A percentile compares a stretch with the other conserved stretches of the same genome.
These are phyloP conservation scores for Mythimna lalbum DNA, from an alignment of 2,888 invertebrate species.

Conservation along the genomic window DNA sequence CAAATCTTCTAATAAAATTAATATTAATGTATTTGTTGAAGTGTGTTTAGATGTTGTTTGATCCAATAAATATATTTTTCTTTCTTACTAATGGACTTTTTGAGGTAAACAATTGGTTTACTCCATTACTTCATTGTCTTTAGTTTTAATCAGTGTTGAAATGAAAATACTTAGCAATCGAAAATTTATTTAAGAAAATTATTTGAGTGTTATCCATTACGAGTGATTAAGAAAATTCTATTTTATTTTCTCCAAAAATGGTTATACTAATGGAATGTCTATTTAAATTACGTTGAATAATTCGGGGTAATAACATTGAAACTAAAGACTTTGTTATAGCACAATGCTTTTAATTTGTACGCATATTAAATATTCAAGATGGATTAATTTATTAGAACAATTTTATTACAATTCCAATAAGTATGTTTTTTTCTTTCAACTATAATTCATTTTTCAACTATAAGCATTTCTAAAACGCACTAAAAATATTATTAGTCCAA, in stretches of 20 bases:
- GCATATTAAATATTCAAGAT: neutral
- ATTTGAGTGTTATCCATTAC: conserved; percentile 5
- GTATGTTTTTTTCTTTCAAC: no score
- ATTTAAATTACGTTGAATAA: conserved; percentile 22
- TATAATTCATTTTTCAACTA: no score
- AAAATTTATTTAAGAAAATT: neutral
- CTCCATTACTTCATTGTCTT: neutral
- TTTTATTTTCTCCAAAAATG: conserved; percentile 15
- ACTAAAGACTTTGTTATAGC: neutral
- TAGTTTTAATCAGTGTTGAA: conserved; percentile 8
- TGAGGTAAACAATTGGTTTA: conserved; percentile 1
- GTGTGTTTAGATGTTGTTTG: neutral
- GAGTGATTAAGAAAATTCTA: conserved; percentile 12
- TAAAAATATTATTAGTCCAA: no score
- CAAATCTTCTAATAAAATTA: neutral
- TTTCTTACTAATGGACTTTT: conserved; percentile 5
- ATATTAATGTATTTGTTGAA: conserved; percentile 8
- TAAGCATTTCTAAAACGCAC: no score
- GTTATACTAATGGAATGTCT: conserved; percentile 18
- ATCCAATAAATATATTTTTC: neutral
- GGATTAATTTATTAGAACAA: neutral
- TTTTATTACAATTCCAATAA: neutral
- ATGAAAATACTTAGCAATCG: neutral
- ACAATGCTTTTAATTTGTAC: conserved; percentile 21
- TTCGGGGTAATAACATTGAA: neutral